A percentile compares a stretch with the other conserved stretches of the same genome.
phyloP scores from a whole-genome alignment of 1,140 invertebrate genomes.

The Cydia pomonella region DNA sequence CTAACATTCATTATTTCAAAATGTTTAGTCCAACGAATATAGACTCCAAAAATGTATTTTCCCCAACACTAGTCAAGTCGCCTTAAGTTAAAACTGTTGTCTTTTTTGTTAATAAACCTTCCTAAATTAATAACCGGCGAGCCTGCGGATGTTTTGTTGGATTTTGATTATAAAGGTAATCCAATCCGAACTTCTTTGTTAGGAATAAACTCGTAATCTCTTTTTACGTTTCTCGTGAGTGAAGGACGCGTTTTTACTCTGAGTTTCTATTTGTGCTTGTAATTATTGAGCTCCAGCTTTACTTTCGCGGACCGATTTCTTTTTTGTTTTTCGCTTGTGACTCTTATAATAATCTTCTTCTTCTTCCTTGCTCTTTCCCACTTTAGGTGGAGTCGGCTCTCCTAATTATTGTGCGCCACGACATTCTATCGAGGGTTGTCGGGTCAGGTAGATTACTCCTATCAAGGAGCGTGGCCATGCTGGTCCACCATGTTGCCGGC shows the following conservation, averaged over 20 bases:
- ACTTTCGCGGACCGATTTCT: neutral
- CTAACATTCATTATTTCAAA: too few relatives aligned
- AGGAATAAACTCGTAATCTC: neutral
- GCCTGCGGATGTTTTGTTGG: conserved; percentile 23
- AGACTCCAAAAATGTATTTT: neutral
- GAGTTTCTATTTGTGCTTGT: neutral
- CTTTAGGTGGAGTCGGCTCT: too few relatives aligned
- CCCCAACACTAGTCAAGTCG: neutral
- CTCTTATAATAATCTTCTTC: too few relatives aligned
- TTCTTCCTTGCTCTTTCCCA: too few relatives aligned
- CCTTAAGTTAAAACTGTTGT: neutral
- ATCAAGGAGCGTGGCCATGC: too few relatives aligned
- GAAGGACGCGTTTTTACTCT: neutral
- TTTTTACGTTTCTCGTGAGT: conserved; percentile 13
- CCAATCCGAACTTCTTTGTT: conserved; percentile 28
- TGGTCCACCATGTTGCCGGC: too few relatives aligned
- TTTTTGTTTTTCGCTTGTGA: too few relatives aligned
- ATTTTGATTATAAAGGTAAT: conserved; percentile 32
- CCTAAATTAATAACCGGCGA: conserved; percentile 28
- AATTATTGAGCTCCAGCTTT: neutral
- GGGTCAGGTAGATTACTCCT: too few relatives aligned
- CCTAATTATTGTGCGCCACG: too few relatives aligned
- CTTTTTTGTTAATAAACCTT: conserved; percentile 29
- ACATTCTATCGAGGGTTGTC: too few relatives aligned
- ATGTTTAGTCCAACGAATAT: too few relatives aligned